These are phyloP conservation scores for Caenorhabditis remanei DNA, from an alignment of 1,140 invertebrate species.

Conservation along the genomic window DNA sequence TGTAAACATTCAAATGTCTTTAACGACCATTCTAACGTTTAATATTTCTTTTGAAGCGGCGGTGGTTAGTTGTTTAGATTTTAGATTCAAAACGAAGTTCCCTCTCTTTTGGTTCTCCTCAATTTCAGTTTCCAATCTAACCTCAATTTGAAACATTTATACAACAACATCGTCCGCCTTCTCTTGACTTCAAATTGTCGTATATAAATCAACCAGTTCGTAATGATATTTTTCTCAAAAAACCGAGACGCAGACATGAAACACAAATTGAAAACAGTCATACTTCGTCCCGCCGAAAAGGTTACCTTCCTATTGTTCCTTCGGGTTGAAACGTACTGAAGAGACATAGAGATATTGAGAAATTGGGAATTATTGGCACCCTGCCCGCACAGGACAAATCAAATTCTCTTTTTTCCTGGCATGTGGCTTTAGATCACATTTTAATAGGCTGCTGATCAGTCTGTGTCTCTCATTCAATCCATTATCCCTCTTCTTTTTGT, in stretches of 20 bases:
- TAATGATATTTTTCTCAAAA: constrained; percentile 37
- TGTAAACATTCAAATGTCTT: constrained; percentile 25
- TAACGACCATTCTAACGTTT: constrained; percentile 3
- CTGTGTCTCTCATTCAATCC: constrained; percentile 7
- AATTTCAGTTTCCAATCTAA: neutral
- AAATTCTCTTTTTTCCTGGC: neutral
- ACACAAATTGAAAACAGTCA: constrained; percentile 50
- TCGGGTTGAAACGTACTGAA: neutral
- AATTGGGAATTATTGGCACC: neutral
- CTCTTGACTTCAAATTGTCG: neutral
- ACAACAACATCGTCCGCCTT: neutral
- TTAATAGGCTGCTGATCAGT: constrained; percentile 24
- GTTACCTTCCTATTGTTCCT: constrained; percentile 27
- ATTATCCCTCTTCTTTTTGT: neutral
- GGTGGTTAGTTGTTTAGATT: neutral
- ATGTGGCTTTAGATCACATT: constrained; percentile 6
- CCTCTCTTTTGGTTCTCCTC: neutral
- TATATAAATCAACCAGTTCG: constrained; percentile 45
- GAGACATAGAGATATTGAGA: constrained; percentile 23
- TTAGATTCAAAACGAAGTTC: neutral
- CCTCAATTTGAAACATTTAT: neutral
- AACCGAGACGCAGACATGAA: constrained; percentile 32
- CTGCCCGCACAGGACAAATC: neutral
- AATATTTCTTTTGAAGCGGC: constrained; percentile 19
- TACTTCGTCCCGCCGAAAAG: constrained; percentile 6